A percentile compares a stretch with the other conserved stretches of the same genome.
Conservation (phyloP, 92 coral and sea anemone species). For the Phenganax subtilis region DNA sequence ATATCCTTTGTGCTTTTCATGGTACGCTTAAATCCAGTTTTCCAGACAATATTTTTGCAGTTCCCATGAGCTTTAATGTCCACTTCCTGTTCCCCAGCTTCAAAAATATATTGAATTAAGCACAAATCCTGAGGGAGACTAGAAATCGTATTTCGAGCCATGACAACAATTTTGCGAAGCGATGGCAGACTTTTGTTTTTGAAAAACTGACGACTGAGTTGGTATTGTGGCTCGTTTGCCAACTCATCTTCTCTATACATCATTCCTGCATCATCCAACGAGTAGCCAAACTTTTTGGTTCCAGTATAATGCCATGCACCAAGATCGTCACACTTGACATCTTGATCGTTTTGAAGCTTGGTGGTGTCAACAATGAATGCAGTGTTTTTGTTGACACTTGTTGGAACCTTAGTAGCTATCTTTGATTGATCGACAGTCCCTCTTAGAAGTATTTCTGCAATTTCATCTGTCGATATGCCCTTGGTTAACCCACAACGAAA, state of each 20-base stretch:
- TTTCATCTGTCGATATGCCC: no score
- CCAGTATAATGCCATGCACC: slow-evolving; percentile 55
- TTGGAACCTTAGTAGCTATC: slow-evolving; percentile 34
- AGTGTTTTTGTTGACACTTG: slow-evolving; percentile 38
- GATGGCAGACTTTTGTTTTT: slow-evolving; percentile 50
- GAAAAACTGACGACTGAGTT: slow-evolving; percentile 38
- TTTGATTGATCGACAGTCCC: slow-evolving; percentile 1
- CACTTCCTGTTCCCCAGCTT: slow-evolving; percentile 49
- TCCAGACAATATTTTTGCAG: neutral
- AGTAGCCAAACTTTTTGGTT: slow-evolving; percentile 34
- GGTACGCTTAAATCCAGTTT: slow-evolving; percentile 13
- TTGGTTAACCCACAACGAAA: no score
- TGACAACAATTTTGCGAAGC: slow-evolving; percentile 33
- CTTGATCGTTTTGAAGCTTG: slow-evolving; percentile 18
- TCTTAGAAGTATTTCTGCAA: no score
- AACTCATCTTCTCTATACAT: neutral
- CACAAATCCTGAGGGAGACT: slow-evolving; percentile 38
- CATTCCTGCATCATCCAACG: slow-evolving; percentile 31
- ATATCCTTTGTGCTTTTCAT: slow-evolving; percentile 27
- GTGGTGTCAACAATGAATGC: slow-evolving; percentile 46
- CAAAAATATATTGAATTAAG: slow-evolving; percentile 40
- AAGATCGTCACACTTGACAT: slow-evolving; percentile 42
- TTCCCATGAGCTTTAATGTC: slow-evolving; percentile 43
- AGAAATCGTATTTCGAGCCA: slow-evolving; percentile 11
- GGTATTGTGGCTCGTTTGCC: slow-evolving; percentile 23